Base-by-base conservation (phyloP, 2,113 vertebrate species). In the Pelmatolapia mariae region DNA sequence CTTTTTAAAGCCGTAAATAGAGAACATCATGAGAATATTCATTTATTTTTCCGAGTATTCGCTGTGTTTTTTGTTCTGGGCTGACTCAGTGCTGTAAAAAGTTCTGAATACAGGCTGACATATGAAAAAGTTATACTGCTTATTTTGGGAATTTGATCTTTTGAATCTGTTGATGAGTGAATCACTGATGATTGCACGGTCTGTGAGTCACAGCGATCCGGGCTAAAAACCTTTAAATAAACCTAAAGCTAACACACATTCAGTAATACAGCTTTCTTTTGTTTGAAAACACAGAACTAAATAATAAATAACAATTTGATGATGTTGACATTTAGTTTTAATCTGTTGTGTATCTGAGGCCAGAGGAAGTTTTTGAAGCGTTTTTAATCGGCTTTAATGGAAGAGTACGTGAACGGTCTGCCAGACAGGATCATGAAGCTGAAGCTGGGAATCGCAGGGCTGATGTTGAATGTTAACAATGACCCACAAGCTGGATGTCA, bases 401-500 rank as follows among this genome's bases (percentile, higher is more conserved):
- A 61, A 18, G 57, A 61, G 1, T 10, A 5, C 0, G 1, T 68
- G 63, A 68, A 15, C 2, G 6, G 16, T 31, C 57, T 18, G 1
- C 57, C 57, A 18, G 5, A 13, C n/a, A 22, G 56, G 13, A 59
- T 59, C 13, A 9, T 1, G 13, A 16, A 8, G 26, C 56, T 59
- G 26, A 31, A 59, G 56, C 26, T 59, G 56, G 56, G 8, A 59
- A 59, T 59, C 13, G 56, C 56, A 6, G 26, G 56, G 4, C 56
- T 6, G 57, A 33, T 61, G 61, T 13, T 66, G 10, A 1, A 1
- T 13, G 4, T 38, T 38, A 38, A 38, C 29, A 59, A 12, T 66
- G 31, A 7, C 10, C 2, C 61, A 66, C 61, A 1, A 66, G 31
- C 33, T 66, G 61, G 0, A 16, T n/a, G 61, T 66, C 0, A 8